phyloP scores from a whole-genome alignment of 2,113 vertebrate species.

The Lophotis ruficrista region DNA sequence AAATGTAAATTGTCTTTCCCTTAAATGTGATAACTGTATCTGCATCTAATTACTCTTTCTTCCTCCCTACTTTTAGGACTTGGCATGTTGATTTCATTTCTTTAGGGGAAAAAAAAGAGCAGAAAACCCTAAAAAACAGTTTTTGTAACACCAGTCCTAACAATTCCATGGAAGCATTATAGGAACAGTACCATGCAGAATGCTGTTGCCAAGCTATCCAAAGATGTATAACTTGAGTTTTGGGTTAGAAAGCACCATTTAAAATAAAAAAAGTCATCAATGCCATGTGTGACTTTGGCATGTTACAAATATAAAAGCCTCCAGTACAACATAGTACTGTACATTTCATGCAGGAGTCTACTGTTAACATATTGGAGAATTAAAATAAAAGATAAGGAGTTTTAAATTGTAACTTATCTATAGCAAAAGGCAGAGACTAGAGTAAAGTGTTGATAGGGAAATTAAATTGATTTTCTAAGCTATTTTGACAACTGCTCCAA shows the following conservation, averaged over 20 bases:
- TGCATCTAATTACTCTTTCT: background rate
- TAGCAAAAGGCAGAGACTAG: background rate
- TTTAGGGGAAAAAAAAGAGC: background rate
- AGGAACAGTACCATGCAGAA: background rate
- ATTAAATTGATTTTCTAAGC: background rate
- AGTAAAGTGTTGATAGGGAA: background rate
- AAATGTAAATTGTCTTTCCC: background rate
- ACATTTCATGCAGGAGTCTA: background rate
- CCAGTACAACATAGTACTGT: background rate
- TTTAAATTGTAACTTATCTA: background rate
- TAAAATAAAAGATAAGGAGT: background rate
- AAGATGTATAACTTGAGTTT: background rate
- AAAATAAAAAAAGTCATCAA: background rate
- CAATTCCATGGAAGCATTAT: background rate
- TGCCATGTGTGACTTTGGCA: background rate
- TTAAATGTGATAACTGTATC: background rate
- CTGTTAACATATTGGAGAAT: background rate
- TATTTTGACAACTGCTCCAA: background rate
- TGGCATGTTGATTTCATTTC: background rate
- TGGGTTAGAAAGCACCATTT: background rate
- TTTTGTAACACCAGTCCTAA: background rate
- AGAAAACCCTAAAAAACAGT: background rate
- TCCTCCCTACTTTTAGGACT: background rate
- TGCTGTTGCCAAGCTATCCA: background rate
- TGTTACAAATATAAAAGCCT: background rate